Evolutionary conservation across 2,113 vertebrate genomes (phyloP), one percentile per base, ranked within the genome.

Genomic region (Tangachromis dhanisi): DNA sequence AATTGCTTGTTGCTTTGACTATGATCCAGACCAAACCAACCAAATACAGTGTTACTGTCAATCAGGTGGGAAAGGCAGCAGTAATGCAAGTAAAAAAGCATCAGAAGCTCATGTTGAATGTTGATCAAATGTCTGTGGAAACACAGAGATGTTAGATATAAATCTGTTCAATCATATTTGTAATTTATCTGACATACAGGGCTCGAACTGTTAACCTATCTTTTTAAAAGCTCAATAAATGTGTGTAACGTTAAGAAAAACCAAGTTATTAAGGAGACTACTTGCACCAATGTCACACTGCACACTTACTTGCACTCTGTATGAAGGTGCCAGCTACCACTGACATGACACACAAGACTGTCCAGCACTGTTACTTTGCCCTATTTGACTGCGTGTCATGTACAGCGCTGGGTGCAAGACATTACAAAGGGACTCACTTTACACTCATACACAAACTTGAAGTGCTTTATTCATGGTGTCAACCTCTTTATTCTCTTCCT

Each of bases 391-490:
- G 73, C 6, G 2, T 13, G 16, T 78, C 26, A 49, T 78, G 24
- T 19, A 31, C 45, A 31, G 45, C 8, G 73, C 6, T 51, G 73
- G 26, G 9, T 78, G 17, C 26, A 78, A 51, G 42, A 78, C 0
- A 7, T 31, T 78, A 78, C 45, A 78, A 47, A 51, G 26, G 10
- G 45, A 33, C 73, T 78, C 1, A 0, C 45, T n/a, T 31, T 78
- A 31, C 7, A 78, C 17, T 78, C 45, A 51, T 78, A 51, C 45
- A 78, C 26, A 51, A 51, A 78, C 47, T 12, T 49, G 24, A 78
- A 78, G 71, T 80, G 78, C n/a, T 80, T 35, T 80, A 53, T 38
- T 54, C 17, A 16, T 35, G n/a, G 49, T 38, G 78, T 38, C 9
- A 31, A 14, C 31, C 49, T 80, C 49, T 38, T 38, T 55, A 80